A percentile compares a stretch with the other conserved stretches of the same genome.
These are phyloP conservation scores for Phodopus roborovskii DNA, from an alignment of 2,113 vertebrate species.

Conservation along the genomic window DNA sequence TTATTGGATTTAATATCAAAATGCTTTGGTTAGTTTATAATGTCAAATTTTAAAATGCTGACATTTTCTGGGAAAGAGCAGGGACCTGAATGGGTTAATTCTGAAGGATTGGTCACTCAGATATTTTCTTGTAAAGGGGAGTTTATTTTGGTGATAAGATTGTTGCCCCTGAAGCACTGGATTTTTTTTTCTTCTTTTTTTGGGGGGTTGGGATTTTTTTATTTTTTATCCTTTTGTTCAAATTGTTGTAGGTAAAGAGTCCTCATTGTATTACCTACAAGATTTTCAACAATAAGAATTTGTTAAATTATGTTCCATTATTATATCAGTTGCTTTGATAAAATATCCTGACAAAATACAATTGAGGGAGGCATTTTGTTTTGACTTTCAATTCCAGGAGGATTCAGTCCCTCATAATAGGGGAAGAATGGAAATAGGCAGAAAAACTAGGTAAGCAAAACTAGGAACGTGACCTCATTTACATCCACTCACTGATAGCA, in stretches of 20 bases:
- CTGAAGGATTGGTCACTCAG: conserved; percentile 21
- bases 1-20: conserved; percentile 64
- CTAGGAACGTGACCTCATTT: too few species aligned
- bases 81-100: conserved; percentile 76
- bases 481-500: neutral
- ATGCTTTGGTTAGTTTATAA: conserved; percentile 65
- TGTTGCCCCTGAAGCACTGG: neutral
- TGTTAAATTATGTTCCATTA: neutral
- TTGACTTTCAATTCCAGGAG: neutral
- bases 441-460: neutral
- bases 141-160: conserved; percentile 39
- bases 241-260: neutral
- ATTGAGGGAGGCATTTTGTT: neutral
- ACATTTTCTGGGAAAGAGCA: conserved; percentile 76
- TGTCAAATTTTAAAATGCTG: conserved; percentile 77
- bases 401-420: neutral
- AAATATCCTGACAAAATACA: too few species aligned
- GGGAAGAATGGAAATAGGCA: too few species aligned
- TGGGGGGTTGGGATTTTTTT: neutral
- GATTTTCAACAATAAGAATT: neutral
- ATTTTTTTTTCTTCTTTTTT: neutral
- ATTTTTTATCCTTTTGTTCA: neutral
- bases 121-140: neutral
- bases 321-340: neutral
- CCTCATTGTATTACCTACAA: neutral